phyloP scores from a whole-genome alignment of 2,113 vertebrate genomes.

The Nothocercus julius region DNA sequence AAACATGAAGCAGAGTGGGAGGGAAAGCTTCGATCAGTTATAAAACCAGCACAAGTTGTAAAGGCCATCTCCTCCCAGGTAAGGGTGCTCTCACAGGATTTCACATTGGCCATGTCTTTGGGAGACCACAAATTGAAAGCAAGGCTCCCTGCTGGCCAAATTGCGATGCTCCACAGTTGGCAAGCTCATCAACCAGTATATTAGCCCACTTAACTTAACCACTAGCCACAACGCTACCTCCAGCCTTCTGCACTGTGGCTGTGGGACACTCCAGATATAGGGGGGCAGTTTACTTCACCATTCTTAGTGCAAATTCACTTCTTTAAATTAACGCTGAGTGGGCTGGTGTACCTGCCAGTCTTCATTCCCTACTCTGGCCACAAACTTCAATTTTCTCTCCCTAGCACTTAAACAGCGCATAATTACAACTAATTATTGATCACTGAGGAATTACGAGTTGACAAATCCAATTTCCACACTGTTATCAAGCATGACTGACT shows the following conservation, averaged over 20 bases:
- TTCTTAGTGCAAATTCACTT: neutral
- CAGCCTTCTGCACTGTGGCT: neutral
- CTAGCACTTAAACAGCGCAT: neutral
- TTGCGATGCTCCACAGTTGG: neutral
- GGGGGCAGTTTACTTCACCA: neutral
- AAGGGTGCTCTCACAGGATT: neutral
- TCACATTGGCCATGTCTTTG: neutral
- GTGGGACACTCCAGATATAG: neutral
- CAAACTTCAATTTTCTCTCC: slow-evolving; percentile 29
- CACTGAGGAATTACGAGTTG: slow-evolving; percentile 65
- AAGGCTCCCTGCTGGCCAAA: neutral
- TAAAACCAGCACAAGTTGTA: neutral
- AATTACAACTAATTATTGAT: slow-evolving; percentile 73
- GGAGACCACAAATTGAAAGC: neutral
- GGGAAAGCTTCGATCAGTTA: neutral
- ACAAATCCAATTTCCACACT: slow-evolving; percentile 68
- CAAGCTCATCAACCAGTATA: neutral
- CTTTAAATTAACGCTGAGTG: neutral
- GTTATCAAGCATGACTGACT: slow-evolving; percentile 32
- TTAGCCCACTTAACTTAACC: neutral
- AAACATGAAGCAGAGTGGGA: neutral
- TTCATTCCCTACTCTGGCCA: slow-evolving; percentile 27
- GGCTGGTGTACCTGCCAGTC: slow-evolving; percentile 14
- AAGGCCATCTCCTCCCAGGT: neutral
- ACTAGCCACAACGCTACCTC: neutral